A percentile compares a stretch with the other conserved stretches of the same genome.
phyloP scores from a whole-genome alignment of 1,140 invertebrate genomes.

The Drosophila pruinosa region DNA sequence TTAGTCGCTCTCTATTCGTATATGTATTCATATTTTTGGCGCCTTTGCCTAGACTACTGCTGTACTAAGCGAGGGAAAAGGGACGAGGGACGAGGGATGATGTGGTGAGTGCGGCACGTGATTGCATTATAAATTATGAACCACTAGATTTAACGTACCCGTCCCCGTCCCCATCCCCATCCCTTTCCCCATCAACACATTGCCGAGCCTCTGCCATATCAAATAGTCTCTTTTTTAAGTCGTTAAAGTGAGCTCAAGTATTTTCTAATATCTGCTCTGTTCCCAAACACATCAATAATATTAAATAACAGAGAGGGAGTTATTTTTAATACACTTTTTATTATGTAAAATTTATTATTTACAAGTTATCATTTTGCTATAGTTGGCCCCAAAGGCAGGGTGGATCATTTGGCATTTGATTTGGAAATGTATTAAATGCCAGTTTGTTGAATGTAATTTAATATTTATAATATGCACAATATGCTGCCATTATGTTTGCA shows the following conservation, averaged over 20 bases:
- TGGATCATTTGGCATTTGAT: constrained; percentile 2
- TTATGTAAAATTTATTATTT: too few relatives aligned
- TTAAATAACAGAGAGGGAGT: neutral
- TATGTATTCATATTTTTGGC: constrained; percentile 77
- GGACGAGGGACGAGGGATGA: neutral
- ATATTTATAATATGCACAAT: constrained; percentile 75
- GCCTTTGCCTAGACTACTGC: constrained; percentile 53
- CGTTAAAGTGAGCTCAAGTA: constrained; percentile 50
- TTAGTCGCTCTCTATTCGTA: constrained; percentile 73
- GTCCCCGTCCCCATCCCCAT: neutral
- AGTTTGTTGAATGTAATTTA: constrained; percentile 69
- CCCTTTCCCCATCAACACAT: neutral
- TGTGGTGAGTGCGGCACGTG: constrained; percentile 64
- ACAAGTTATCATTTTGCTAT: neutral
- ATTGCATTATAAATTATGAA: constrained; percentile 78
- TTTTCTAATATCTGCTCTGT: constrained; percentile 2
- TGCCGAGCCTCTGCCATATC: neutral
- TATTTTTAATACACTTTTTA: too few relatives aligned
- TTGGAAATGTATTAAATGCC: constrained; percentile 30
- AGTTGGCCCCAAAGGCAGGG: neutral
- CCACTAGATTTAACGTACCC: constrained; percentile 64
- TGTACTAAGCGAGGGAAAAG: neutral
- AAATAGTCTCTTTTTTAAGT: constrained; percentile 10
- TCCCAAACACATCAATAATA: neutral
- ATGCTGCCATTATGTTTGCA: constrained; percentile 77